Percentiles rank a stretch among this genome's conserved stretches.
Conservation (phyloP, 2,797 vertebrate genomes). For the Smutsia temminckii region DNA sequence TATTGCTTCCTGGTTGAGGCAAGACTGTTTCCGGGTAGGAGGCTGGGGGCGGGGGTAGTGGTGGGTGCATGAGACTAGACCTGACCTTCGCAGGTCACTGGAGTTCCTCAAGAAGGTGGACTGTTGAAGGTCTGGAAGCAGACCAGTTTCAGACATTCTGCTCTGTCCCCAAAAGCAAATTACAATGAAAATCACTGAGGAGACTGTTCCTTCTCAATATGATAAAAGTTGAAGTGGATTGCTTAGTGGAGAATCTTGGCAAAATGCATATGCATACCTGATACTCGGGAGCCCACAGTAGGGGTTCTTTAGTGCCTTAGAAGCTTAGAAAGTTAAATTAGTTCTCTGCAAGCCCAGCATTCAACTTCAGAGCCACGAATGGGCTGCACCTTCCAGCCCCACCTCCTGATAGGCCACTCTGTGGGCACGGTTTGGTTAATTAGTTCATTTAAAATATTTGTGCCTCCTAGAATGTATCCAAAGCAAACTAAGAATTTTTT, state of each 20-base stretch:
- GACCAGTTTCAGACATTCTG: neutral
- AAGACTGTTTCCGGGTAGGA: neutral
- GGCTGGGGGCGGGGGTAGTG: accelerated
- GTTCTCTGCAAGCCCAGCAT: neutral
- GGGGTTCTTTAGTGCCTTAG: neutral
- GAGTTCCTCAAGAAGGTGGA: neutral
- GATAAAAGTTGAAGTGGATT: neutral
- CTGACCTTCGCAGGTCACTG: neutral
- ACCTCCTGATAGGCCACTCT: neutral
- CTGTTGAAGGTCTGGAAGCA: neutral
- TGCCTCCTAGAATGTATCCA: neutral
- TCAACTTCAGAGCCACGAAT: neutral
- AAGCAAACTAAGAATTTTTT: neutral
- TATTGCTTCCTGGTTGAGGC: neutral
- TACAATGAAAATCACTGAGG: no score
- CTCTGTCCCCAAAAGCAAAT: neutral
- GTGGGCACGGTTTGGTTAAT: neutral
- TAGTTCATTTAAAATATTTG: neutral
- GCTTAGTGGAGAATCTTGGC: neutral
- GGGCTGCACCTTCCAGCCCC: neutral
- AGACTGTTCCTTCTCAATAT: neutral
- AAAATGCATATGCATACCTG: neutral
- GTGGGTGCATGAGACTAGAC: neutral
- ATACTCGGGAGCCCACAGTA: neutral
- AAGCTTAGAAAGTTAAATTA: neutral